Conservation (phyloP, 1,140 invertebrate species). For the Copidosoma floridanum region DNA sequence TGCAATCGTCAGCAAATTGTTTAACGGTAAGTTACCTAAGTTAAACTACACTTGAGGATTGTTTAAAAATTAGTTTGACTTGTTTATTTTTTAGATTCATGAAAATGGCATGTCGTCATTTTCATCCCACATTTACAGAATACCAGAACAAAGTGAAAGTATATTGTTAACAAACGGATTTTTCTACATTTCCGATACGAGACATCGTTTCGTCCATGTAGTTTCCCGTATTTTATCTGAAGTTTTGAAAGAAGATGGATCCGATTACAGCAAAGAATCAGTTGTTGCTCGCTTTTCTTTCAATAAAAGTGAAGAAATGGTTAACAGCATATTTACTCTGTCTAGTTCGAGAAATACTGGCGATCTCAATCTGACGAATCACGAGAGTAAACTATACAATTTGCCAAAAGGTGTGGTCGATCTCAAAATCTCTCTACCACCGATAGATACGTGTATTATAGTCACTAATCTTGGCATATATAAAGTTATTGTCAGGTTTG, state of each 20-base stretch:
- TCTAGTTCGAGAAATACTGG: constrained; percentile 44
- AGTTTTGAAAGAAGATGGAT: constrained; percentile 59
- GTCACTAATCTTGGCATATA: constrained; percentile 70
- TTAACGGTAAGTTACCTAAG: constrained; percentile 56
- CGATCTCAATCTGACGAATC: constrained; percentile 45
- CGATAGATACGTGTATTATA: constrained; percentile 68
- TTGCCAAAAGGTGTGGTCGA: constrained; percentile 57
- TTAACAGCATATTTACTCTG: constrained; percentile 54
- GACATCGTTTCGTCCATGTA: constrained; percentile 56
- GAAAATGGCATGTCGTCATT: constrained; percentile 64
- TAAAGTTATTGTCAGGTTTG: constrained; percentile 66
- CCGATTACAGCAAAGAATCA: constrained; percentile 59
- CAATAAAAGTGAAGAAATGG: constrained; percentile 53
- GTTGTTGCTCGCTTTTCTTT: constrained; percentile 60
- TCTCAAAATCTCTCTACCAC: constrained; percentile 55
- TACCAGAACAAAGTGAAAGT: constrained; percentile 60
- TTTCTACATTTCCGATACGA: constrained; percentile 61
- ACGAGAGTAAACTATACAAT: constrained; percentile 39
- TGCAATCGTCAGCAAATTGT: constrained; percentile 54
- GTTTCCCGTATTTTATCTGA: constrained; percentile 65
- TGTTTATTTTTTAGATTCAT: constrained; percentile 57
- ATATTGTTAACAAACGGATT: constrained; percentile 64
- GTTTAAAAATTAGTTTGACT: too few species aligned
- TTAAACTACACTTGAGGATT: constrained; percentile 10
- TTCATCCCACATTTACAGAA: constrained; percentile 70